Conservation (phyloP, 2,888 invertebrate species). For the Drosophila barbarae region DNA sequence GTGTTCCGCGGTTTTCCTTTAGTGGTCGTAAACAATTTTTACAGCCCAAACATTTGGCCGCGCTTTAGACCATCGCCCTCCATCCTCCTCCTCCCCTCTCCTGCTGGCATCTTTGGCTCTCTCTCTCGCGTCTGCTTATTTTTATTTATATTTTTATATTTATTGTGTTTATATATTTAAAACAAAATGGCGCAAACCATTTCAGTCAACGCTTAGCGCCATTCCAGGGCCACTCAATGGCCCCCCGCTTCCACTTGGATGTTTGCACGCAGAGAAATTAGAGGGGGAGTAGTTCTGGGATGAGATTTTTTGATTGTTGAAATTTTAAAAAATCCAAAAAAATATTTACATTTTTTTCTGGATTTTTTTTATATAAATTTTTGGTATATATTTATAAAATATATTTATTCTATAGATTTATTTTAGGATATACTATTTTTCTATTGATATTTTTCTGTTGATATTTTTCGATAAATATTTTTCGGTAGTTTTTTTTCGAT, state of each 20-base stretch:
- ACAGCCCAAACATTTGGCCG: constrained; percentile 66
- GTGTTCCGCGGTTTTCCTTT: constrained; percentile 63
- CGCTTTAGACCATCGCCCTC: constrained; percentile 31
- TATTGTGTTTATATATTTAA: constrained; percentile 62
- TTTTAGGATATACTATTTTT: no score
- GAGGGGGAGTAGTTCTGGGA: no score
- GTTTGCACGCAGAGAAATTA: background rate
- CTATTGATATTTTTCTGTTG: no score
- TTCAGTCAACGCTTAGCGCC: constrained; percentile 54
- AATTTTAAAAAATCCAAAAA: no score
- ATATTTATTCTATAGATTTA: no score
- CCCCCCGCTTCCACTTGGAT: background rate
- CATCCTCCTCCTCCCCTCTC: no score
- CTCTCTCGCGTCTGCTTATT: constrained; percentile 8
- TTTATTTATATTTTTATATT: constrained; percentile 54
- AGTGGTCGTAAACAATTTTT: constrained; percentile 70
- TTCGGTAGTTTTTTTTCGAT: no score
- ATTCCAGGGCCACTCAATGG: constrained; percentile 57
- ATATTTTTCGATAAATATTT: no score
- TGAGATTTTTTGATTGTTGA: no score
- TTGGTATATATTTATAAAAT: no score
- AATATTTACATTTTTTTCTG: no score
- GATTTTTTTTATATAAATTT: no score
- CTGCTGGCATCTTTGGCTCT: background rate
- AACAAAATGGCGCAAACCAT: constrained; percentile 44